Percentiles rank a stretch among this genome's conserved stretches.
Evolutionary conservation across 2,113 vertebrate genomes (phyloP).

Genomic region (Nettapus auritus): DNA sequence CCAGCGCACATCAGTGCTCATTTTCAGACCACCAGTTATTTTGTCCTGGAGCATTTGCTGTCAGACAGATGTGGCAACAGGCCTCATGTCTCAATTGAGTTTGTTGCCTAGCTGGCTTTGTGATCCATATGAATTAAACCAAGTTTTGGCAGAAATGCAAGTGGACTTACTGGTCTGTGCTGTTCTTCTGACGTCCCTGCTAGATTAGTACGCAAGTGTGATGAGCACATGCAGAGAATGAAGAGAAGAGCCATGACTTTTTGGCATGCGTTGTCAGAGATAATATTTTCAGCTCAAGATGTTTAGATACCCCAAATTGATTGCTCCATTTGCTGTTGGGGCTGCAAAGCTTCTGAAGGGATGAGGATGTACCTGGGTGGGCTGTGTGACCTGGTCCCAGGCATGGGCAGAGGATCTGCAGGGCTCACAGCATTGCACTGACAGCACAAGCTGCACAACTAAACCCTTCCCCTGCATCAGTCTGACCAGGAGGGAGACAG

Average conservation of each 20-base stretch:
- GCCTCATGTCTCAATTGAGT: neutral
- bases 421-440: neutral
- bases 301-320: neutral
- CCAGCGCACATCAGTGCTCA: neutral
- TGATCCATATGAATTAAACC: neutral
- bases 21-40: neutral
- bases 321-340: neutral
- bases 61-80: neutral
- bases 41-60: neutral
- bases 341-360: neutral
- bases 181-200: neutral
- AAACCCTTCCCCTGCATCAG: neutral
- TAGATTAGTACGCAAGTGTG: accelerated
- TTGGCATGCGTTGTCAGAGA: neutral
- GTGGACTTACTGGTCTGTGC: neutral
- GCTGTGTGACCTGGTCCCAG: neutral
- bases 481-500: neutral
- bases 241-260: neutral
- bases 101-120: neutral
- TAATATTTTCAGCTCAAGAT: neutral
- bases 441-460: neutral
- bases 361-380: neutral
- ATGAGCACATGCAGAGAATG: neutral
- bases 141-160: neutral
- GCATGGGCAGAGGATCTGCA: neutral